phyloP scores from a whole-genome alignment of 1,140 invertebrate genomes.

The Dendrolimus kikuchii region DNA sequence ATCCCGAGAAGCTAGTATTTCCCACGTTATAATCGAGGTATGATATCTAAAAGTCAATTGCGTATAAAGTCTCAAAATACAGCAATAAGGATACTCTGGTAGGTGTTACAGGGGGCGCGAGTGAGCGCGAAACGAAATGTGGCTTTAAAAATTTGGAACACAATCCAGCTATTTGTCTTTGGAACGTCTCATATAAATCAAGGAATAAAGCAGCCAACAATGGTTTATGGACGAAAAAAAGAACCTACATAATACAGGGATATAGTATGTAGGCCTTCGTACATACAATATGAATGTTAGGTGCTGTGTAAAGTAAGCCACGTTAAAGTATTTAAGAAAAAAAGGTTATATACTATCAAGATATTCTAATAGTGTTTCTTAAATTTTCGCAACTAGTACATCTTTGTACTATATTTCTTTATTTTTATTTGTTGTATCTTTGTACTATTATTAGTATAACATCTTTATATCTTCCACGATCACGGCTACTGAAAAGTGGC shows the following conservation, averaged over 20 bases:
- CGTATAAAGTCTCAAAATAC: too few relatives aligned
- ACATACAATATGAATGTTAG: slow-evolving; percentile 60
- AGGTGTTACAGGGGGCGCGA: slow-evolving; percentile 48
- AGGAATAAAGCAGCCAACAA: slow-evolving; percentile 74
- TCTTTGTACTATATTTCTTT: too few relatives aligned
- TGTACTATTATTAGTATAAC: too few relatives aligned
- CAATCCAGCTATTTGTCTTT: slow-evolving; percentile 74
- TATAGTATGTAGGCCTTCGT: slow-evolving; percentile 63
- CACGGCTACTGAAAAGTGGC: too few relatives aligned
- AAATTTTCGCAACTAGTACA: too few relatives aligned
- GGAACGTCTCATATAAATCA: slow-evolving; percentile 74
- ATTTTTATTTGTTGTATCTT: too few relatives aligned
- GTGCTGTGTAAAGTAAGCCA: slow-evolving; percentile 49
- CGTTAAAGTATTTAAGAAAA: not conserved
- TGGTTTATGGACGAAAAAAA: slow-evolving; percentile 73
- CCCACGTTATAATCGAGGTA: too few relatives aligned
- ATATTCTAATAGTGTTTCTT: too few relatives aligned
- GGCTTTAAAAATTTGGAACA: slow-evolving; percentile 75
- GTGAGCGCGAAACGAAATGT: slow-evolving; percentile 70
- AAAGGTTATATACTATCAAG: too few relatives aligned
- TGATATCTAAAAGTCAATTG: too few relatives aligned
- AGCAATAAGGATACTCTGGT: slow-evolving; percentile 13
- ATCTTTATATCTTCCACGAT: too few relatives aligned
- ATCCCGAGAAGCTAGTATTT: too few relatives aligned
- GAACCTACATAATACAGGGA: slow-evolving; percentile 65